Evolutionary conservation across 2,888 invertebrate genomes (phyloP), one percentile per base, ranked within the genome.

Genomic region (Mythimna lalbum): DNA sequence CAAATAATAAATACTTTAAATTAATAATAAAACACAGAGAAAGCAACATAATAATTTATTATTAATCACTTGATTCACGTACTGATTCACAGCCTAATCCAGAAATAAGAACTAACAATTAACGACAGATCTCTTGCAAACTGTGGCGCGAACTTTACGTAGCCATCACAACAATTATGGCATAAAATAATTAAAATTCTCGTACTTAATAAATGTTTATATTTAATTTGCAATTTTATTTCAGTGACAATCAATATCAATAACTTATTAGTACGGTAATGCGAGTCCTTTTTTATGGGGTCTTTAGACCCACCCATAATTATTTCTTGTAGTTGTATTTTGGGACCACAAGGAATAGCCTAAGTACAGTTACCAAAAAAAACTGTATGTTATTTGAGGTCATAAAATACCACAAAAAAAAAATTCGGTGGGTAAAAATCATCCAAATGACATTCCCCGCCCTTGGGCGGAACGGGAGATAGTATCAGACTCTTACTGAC

Each of bases 11-110:
- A 43, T 43, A 43, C 17, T 43, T 17, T 17, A 1, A 43, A 43
- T 6, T 19, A 17, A 43, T 14, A 27, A n/a, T 4, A 73, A 67
- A 73, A 75, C 57, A 57, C 62, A n/a, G 19, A 33, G 74, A 84
- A 87, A 87, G 88, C 88, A 90, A 90, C 87, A 86, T 85, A 87
- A 82, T 88, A 83, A 87, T 90, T 87, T 89, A 88, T 82, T 78
- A 69, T 81, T 84, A 83, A 87, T 86, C 83, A 84, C 78, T 86
- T 86, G 83, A 85, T 85, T 87, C 81, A 85, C 82, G 84, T 85
- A 85, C 86, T 84, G 84, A 85, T 82, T 91, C 91, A 91, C 91
- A 91, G 91, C 91, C 91, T 85, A 87, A 88, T 87, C 82, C 82
- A 79, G 73, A 83, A 86, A 85, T 75, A 82, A 78, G 78, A 81